phyloP scores from a whole-genome alignment of 1,140 invertebrate genomes.

The Phymorhynchus buccinoides region DNA sequence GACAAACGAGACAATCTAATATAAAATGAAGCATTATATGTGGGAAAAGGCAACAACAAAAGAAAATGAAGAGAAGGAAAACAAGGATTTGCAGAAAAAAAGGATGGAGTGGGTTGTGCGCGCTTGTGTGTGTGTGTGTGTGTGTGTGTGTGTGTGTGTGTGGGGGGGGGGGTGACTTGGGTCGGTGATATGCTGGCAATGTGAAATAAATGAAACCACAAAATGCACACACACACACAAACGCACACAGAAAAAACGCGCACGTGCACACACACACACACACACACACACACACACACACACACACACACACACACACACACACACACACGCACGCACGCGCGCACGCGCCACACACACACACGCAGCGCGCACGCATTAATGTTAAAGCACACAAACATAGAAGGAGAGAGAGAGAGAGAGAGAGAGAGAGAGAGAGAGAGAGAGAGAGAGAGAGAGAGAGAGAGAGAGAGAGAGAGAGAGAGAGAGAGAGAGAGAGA shows the following conservation, averaged over 20 bases:
- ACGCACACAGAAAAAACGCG: neutral
- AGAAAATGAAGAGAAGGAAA: neutral
- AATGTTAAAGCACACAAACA: neutral
- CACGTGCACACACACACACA: neutral
- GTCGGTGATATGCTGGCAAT: too few relatives aligned
- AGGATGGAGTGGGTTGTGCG: neutral
- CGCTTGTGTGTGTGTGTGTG: neutral
- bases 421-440: slow-evolving; percentile 13
- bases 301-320: neutral
- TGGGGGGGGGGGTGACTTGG: neutral
- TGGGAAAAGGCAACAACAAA: neutral
- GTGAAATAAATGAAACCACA: neutral
- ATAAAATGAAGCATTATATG: too few relatives aligned
- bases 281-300: neutral
- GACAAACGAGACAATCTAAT: too few relatives aligned
- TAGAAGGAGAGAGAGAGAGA: neutral
- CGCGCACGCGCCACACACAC: too few relatives aligned
- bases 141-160: neutral
- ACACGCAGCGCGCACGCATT: too few relatives aligned
- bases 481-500: too few relatives aligned
- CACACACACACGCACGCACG: too few relatives aligned
- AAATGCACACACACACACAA: neutral
- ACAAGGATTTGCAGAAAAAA: neutral
- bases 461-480: too few relatives aligned
- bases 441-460: too few relatives aligned